phyloP scores from a whole-genome alignment of 2,113 vertebrate genomes.

The Ophiodon elongatus region DNA sequence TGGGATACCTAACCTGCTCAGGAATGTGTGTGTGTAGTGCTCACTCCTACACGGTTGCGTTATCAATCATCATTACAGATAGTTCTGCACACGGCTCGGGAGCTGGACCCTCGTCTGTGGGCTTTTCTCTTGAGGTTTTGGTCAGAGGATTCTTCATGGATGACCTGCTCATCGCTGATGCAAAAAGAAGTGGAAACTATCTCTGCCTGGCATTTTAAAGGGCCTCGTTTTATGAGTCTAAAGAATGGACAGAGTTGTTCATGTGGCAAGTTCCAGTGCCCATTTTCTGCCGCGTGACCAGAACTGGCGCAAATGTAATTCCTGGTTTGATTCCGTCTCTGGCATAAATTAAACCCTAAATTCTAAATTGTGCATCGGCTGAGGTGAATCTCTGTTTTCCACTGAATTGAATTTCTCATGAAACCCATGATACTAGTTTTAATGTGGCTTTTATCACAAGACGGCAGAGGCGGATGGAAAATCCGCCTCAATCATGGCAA shows the following conservation, averaged over 20 bases:
- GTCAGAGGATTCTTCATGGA: slow-evolving; percentile 6
- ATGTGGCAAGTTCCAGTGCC: neutral
- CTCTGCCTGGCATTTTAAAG: slow-evolving; percentile 23
- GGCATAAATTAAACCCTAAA: neutral
- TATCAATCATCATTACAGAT: slow-evolving; percentile 44
- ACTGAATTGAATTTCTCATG: slow-evolving; percentile 1
- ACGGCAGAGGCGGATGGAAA: neutral
- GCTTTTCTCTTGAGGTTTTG: slow-evolving; percentile 12
- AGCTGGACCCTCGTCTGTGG: slow-evolving; percentile 4
- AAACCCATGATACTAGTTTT: slow-evolving; percentile 5
- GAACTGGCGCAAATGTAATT: slow-evolving; percentile 1
- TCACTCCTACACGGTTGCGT: slow-evolving; percentile 37
- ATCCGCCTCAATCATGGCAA: neutral
- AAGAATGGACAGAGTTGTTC: neutral
- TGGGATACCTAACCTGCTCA: slow-evolving; percentile 51
- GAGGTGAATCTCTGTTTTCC: slow-evolving; percentile 3
- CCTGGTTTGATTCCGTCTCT: neutral
- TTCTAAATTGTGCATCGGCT: neutral
- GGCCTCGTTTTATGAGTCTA: neutral
- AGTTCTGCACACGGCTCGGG: neutral
- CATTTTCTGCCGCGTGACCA: slow-evolving; percentile 21
- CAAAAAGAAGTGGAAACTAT: slow-evolving; percentile 13
- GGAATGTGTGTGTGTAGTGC: slow-evolving; percentile 59
- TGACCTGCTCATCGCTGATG: slow-evolving; percentile 32
- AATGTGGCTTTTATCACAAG: slow-evolving; percentile 24